phyloP scores from a whole-genome alignment of 2,888 invertebrate species.

The Labia minor region DNA sequence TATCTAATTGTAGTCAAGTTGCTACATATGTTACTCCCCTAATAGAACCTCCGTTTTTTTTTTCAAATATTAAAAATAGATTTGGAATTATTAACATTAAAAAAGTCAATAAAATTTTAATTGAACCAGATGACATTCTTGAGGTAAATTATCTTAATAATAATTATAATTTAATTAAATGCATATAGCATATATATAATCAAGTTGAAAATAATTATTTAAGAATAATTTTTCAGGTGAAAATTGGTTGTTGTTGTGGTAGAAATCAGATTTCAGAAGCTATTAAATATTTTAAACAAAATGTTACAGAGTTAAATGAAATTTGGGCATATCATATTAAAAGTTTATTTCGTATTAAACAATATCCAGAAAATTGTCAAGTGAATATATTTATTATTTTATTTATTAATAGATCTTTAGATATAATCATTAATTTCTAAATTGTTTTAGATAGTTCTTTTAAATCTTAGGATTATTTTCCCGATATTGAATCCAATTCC shows the following conservation, averaged over 20 bases:
- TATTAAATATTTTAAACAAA: neutral
- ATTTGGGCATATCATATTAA: neutral
- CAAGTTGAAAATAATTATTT: too few species aligned
- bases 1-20: neutral
- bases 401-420: too few species aligned
- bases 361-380: neutral
- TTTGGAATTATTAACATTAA: neutral
- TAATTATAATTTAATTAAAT: too few species aligned
- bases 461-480: neutral
- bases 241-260: neutral
- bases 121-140: neutral
- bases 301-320: neutral
- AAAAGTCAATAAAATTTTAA: neutral
- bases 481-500: neutral
- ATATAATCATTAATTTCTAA: too few species aligned
- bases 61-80: neutral
- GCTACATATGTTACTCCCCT: neutral
- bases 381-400: neutral
- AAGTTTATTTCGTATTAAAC: neutral
- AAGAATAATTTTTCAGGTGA: neutral
- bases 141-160: neutral
- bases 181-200: too few species aligned
- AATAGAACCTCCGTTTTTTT: neutral
- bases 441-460: neutral
- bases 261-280: neutral